Evolutionary conservation across 1,140 invertebrate genomes (phyloP).

Genomic region (Ips typographus): DNA sequence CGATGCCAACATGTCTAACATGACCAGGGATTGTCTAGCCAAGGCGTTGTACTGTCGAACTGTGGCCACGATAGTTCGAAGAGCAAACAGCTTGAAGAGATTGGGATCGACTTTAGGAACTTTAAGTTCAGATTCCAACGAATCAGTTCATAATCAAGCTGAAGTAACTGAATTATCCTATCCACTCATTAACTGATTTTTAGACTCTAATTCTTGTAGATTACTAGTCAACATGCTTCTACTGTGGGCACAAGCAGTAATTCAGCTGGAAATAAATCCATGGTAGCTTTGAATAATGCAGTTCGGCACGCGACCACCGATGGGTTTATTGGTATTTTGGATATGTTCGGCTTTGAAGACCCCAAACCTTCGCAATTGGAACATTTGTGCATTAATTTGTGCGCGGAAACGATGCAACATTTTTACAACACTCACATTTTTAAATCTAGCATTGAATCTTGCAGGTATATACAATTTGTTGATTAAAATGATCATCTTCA

Average conservation of each 20-base stretch:
- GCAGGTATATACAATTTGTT: constrained; percentile 48
- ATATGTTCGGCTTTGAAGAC: constrained; percentile 96
- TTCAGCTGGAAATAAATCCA: constrained; percentile 81
- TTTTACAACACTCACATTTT: constrained; percentile 97
- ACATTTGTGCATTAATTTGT: constrained; percentile 92
- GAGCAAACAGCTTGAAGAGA: constrained; percentile 89
- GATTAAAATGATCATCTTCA: background rate
- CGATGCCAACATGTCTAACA: constrained; percentile 81
- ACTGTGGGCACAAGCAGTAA: constrained; percentile 65
- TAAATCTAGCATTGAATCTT: constrained; percentile 91
- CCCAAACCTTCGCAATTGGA: constrained; percentile 87
- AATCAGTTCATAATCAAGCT: constrained; percentile 86
- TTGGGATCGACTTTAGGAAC: constrained; percentile 86
- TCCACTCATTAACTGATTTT: background rate
- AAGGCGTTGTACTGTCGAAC: constrained; percentile 93
- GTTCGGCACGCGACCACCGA: constrained; percentile 92
- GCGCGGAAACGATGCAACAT: constrained; percentile 96
- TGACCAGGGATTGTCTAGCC: constrained; percentile 84
- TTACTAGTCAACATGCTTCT: constrained; percentile 78
- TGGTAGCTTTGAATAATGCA: constrained; percentile 88
- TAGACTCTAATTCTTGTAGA: constrained; percentile 12
- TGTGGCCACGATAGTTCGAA: constrained; percentile 89
- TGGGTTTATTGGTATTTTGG: constrained; percentile 91
- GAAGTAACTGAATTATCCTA: constrained; percentile 55
- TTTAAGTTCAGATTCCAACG: constrained; percentile 86